These are phyloP conservation scores for Meteorus cinctellus DNA, from an alignment of 2,888 invertebrate species.

Conservation along the genomic window DNA sequence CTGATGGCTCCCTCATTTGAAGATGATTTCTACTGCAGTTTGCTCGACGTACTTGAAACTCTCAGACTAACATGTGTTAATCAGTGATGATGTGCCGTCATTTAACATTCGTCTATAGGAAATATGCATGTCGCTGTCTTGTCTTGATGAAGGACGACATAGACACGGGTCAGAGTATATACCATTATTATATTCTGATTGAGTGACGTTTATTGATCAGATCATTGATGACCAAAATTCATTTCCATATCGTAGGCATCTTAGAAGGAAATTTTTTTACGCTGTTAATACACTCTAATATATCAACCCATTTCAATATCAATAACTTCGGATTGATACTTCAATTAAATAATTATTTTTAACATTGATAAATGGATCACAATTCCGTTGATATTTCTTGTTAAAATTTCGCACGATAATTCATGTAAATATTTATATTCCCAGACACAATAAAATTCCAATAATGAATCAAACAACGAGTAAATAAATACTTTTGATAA, in stretches of 20 bases:
- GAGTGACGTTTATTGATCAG: conserved; percentile 14
- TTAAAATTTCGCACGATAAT: neutral
- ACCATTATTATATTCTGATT: conserved; percentile 12
- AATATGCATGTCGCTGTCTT: conserved; percentile 29
- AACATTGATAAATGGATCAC: neutral
- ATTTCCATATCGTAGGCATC: neutral
- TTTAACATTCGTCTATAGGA: conserved; percentile 21
- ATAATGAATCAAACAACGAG: neutral
- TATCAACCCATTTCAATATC: neutral
- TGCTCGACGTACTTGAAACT: conserved; percentile 51
- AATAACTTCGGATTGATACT: neutral
- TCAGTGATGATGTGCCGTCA: conserved; percentile 49
- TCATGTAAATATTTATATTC: conserved; percentile 3
- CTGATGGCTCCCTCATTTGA: neutral
- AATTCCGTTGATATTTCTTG: neutral
- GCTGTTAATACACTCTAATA: neutral
- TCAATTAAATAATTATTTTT: neutral
- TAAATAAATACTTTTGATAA: conserved; percentile 3
- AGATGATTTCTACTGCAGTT: conserved; percentile 7
- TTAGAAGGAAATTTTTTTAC: neutral
- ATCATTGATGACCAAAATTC: conserved; percentile 11
- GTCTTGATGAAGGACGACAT: conserved; percentile 23
- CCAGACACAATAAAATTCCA: neutral
- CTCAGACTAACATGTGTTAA: conserved; percentile 54
- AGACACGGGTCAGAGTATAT: conserved; percentile 13